Conservation (phyloP, 1,140 invertebrate genomes). For the Drosophila persimilis region DNA sequence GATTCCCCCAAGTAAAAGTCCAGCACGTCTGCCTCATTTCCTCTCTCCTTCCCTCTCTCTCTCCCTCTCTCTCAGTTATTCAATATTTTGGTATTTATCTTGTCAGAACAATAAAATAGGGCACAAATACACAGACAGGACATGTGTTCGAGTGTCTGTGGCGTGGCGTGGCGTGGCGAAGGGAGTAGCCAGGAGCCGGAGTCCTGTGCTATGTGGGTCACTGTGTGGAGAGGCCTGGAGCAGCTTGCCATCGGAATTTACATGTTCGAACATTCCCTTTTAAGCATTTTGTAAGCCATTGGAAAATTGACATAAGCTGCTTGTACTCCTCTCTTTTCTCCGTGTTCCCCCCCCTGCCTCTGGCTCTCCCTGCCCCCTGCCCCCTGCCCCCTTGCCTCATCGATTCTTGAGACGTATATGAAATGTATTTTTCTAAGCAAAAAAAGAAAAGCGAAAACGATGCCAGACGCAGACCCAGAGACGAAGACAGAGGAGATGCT, state of each 20-base stretch:
- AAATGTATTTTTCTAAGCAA: no score
- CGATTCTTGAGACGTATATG: background rate
- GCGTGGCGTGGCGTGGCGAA: background rate
- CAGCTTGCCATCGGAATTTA: constrained; percentile 66
- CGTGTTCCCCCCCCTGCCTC: no score
- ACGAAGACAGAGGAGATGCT: background rate
- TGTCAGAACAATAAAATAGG: constrained; percentile 80
- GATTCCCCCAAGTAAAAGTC: constrained; percentile 8
- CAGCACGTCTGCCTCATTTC: constrained; percentile 21
- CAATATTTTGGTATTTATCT: constrained; percentile 81
- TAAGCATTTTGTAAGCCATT: constrained; percentile 56
- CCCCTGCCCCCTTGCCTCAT: no score
- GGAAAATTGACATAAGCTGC: constrained; percentile 35
- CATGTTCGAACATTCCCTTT: constrained; percentile 59
- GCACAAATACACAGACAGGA: constrained; percentile 38
- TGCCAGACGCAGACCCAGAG: no score
- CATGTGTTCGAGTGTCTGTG: constrained; percentile 6
- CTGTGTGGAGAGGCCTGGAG: constrained; percentile 35
- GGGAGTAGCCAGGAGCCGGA: background rate
- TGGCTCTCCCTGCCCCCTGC: no score
- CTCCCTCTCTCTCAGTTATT: constrained; percentile 27
- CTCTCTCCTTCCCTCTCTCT: background rate
- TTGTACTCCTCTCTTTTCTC: constrained; percentile 5
- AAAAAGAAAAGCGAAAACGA: no score
- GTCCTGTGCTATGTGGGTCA: constrained; percentile 54